Evolutionary conservation across 23 tunicate genomes (phyloP).

Genomic region (Styela clava): DNA sequence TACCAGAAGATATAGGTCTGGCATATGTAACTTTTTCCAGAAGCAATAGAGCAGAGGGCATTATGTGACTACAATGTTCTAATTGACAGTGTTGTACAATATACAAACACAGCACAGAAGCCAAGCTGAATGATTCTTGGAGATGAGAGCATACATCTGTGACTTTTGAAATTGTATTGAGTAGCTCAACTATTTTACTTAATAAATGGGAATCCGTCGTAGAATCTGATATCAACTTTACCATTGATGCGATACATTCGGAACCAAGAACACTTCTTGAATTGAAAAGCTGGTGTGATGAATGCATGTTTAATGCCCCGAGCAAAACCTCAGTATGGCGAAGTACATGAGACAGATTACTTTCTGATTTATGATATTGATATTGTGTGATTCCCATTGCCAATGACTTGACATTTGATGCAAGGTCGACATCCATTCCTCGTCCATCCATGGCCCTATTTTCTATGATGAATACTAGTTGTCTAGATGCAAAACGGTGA

Average conservation of each 20-base stretch:
- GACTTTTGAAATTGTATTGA: constrained; percentile 23
- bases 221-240: constrained; percentile 14
- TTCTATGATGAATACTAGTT: no score
- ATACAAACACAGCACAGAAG: background rate
- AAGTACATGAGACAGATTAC: constrained; percentile 33
- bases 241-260: constrained; percentile 18
- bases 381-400: constrained; percentile 34
- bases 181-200: constrained; percentile 34
- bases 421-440: constrained; percentile 10
- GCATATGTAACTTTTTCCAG: constrained; percentile 42
- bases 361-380: constrained; percentile 22
- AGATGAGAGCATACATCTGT: constrained; percentile 11
- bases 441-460: background rate
- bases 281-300: constrained; percentile 12
- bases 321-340: constrained; percentile 47
- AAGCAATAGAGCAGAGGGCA: constrained; percentile 14
- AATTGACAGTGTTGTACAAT: constrained; percentile 3
- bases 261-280: constrained; percentile 13
- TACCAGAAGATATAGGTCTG: constrained; percentile 12
- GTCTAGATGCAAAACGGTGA: no score
- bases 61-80: constrained; percentile 21
- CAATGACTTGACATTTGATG: constrained; percentile 19
- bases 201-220: constrained; percentile 27
- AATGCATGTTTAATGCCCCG: constrained; percentile 14
- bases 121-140: constrained; percentile 8